These are phyloP conservation scores for Altica lythri DNA, from an alignment of 2,888 invertebrate species.

Conservation along the genomic window DNA sequence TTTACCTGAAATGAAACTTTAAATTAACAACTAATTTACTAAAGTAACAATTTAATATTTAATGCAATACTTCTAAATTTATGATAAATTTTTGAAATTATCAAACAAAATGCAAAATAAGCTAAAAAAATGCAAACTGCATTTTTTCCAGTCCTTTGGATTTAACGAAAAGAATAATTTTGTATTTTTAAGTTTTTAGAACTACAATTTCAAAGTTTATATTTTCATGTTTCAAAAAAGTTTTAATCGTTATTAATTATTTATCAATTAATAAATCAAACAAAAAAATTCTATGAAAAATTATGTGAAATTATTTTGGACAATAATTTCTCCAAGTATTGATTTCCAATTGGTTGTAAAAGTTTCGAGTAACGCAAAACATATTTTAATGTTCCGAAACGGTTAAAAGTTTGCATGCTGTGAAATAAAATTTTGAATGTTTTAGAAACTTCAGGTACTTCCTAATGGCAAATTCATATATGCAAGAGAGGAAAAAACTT, in stretches of 20 bases:
- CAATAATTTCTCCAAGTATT: not conserved
- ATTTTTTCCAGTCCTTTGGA: too few relatives aligned
- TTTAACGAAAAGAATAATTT: too few relatives aligned
- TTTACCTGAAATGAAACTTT: too few relatives aligned
- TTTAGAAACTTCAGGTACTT: not conserved
- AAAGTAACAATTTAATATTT: too few relatives aligned
- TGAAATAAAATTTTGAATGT: slow-evolving; percentile 1
- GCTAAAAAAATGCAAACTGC: too few relatives aligned
- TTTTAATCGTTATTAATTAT: not conserved
- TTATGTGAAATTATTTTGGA: too few relatives aligned
- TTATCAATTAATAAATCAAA: not conserved
- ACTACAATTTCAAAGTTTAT: too few relatives aligned
- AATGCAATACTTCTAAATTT: too few relatives aligned
- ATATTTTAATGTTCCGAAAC: not conserved
- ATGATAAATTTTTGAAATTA: too few relatives aligned
- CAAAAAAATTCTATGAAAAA: not conserved
- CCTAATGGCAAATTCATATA: slow-evolving; percentile 2
- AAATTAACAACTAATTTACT: too few relatives aligned
- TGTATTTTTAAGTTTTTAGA: too few relatives aligned
- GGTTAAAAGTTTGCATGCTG: not conserved
- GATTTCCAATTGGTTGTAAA: slow-evolving; percentile 2
- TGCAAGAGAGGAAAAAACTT: not conserved
- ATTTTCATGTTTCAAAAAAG: not conserved
- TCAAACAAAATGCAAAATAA: too few relatives aligned
- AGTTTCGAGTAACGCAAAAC: not conserved